Evolutionary conservation across 92 coral and sea anemone genomes (phyloP), one percentile per base, ranked within the genome.

Genomic region (Umimayanthus kanabou): DNA sequence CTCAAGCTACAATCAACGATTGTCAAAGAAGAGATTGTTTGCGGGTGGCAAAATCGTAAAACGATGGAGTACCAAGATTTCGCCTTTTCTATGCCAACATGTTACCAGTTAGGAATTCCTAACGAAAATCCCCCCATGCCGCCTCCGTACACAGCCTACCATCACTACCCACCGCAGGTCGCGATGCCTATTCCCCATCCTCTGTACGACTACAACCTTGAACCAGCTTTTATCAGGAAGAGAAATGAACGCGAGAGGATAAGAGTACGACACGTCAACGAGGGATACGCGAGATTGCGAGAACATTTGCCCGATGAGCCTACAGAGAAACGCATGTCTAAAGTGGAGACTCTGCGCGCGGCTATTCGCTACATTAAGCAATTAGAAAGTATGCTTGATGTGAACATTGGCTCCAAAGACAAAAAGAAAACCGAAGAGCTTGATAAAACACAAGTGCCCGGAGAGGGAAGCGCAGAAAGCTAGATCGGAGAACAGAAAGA

Each of bases 101-200:
- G 99, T 70, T 97, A 97, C 88, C 99, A 97, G 85, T 90, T 97
- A 50, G 99, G 99, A 84, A 97, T 97, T 58, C 99, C 99, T 29
- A 97, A 92, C 84, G 99, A 97, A 80, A 96, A 92, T 67, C 43
- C 98, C 15, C 95, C 98, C 30, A 80, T 92, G 84, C 94, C 96
- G 3, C 94, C 94, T 14, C 80, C 88, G 8, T 83, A 83, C 77
- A 28, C 78, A 15, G 71, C 87, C 13, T 83, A 67, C 5, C 87
- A 69, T 22, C 94, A 94, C 75, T 97, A 95, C 77, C 93, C 96
- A 7, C 98, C 99, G n/a, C 98, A 96, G 78, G 94, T 97, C 76
- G 91, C 98, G 0, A 94, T 97, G 94, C 99, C 99, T n/a, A 93
- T 97, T 39, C 99, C 99, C 0, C 99, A 97, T 87, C 99, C 98